These are phyloP conservation scores for Acrossocheilus wenchowensis DNA, from an alignment of 2,797 vertebrate species.

Conservation along the genomic window DNA sequence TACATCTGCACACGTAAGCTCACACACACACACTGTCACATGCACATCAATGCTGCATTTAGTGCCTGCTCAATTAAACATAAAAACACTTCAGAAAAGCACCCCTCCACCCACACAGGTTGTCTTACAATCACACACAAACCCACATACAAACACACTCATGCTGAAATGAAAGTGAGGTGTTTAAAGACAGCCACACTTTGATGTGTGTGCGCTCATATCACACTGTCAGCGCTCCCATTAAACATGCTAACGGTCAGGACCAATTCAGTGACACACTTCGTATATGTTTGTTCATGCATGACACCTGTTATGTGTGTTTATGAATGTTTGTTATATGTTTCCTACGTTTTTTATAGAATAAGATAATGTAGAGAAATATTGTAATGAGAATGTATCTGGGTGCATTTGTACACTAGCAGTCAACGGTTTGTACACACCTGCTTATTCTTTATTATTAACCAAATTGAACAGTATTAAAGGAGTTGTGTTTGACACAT, in stretches of 20 bases:
- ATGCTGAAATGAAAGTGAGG: conserved; percentile 30
- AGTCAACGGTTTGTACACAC: not conserved
- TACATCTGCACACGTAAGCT: conserved; percentile 4
- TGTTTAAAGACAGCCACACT: conserved; percentile 21
- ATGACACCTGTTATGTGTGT: not conserved
- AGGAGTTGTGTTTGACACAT: not conserved
- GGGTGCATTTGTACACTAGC: not conserved
- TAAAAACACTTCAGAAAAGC: conserved; percentile 72
- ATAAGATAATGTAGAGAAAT: no score
- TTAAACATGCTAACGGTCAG: conserved; percentile 67
- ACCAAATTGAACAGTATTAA: not conserved
- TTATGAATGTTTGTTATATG: not conserved
- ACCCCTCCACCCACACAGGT: conserved; percentile 78
- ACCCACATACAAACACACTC: conserved; percentile 57
- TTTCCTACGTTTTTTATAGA: not conserved
- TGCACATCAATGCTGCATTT: conserved; percentile 29
- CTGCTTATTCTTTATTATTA: not conserved
- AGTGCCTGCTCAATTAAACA: conserved; percentile 70
- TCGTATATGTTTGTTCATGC: not conserved
- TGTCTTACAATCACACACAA: conserved; percentile 72
- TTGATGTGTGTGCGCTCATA: conserved; percentile 66
- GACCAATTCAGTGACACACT: conserved; percentile 54
- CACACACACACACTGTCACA: conserved; percentile 15
- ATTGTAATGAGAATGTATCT: not conserved
- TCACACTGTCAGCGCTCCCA: conserved; percentile 68